Percentiles rank a stretch among this genome's conserved stretches.
phyloP scores from a whole-genome alignment of 2,797 vertebrate species.

The Echiichthys vipera region DNA sequence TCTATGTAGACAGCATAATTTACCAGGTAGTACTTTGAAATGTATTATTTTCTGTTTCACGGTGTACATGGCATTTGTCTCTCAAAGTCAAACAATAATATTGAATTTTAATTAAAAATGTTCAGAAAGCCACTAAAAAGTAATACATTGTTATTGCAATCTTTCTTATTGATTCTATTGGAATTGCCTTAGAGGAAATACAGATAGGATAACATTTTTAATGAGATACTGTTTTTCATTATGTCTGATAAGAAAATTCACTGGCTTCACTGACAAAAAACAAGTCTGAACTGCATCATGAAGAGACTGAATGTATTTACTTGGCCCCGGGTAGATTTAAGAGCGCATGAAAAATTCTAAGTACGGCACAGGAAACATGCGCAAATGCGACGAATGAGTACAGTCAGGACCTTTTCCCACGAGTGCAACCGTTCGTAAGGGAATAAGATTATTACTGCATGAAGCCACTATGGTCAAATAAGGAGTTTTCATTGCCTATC shows the following conservation, averaged over 20 bases:
- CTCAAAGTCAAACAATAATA: not conserved
- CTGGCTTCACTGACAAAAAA: slow-evolving; percentile 5
- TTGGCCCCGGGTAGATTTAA: slow-evolving; percentile 32
- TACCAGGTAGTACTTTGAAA: not conserved
- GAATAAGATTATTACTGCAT: slow-evolving; percentile 61
- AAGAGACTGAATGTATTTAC: slow-evolving; percentile 30
- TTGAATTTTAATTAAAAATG: not conserved
- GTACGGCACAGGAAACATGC: slow-evolving; percentile 39
- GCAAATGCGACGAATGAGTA: slow-evolving; percentile 49
- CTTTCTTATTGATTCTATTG: slow-evolving; percentile 1
- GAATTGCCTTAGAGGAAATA: not conserved
- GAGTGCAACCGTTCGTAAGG: slow-evolving; percentile 50
- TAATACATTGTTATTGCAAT: not conserved
- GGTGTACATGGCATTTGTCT: not conserved
- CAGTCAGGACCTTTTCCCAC: slow-evolving; percentile 63
- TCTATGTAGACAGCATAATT: not conserved
- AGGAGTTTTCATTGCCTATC: slow-evolving; percentile 69
- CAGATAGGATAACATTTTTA: not conserved
- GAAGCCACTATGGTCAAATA: slow-evolving; percentile 67
- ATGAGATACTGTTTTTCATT: not conserved
- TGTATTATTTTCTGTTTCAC: not conserved
- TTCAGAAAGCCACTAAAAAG: not conserved
- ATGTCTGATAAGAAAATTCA: slow-evolving; percentile 21
- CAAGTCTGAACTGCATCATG: slow-evolving; percentile 21
- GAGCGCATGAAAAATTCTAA: slow-evolving; percentile 38